A percentile compares a stretch with the other conserved stretches of the same genome.
These are phyloP conservation scores for Drosophila azteca DNA, from an alignment of 1,140 invertebrate species.

Conservation along the genomic window DNA sequence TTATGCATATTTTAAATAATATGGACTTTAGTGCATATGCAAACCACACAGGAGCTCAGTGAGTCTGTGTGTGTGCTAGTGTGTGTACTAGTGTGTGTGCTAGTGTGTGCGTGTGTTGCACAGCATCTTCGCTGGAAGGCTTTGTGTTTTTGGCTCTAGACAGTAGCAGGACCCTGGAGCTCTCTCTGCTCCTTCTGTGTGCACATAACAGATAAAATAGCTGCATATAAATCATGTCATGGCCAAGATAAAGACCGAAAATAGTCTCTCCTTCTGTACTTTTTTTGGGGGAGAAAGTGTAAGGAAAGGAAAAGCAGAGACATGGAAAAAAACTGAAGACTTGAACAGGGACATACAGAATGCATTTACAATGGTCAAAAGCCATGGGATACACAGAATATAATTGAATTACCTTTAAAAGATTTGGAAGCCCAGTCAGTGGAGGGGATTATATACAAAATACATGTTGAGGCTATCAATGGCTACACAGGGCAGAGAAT, in stretches of 20 bases:
- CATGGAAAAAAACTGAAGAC: conserved; percentile 2
- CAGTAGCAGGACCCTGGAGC: conserved; percentile 7
- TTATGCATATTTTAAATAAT: conserved; percentile 77
- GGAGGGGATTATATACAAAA: not conserved
- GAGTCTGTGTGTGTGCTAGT: conserved; percentile 17
- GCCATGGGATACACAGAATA: conserved; percentile 32
- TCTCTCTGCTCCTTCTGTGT: conserved; percentile 22
- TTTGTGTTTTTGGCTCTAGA: conserved; percentile 42
- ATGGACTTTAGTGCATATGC: conserved; percentile 52
- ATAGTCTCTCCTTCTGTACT: conserved; percentile 37
- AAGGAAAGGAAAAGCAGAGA: conserved; percentile 4
- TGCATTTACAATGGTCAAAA: conserved; percentile 41
- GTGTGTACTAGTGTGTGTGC: conserved; percentile 17
- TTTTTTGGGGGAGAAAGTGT: conserved; percentile 7
- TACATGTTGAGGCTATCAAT: too few species aligned
- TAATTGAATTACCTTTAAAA: conserved; percentile 61
- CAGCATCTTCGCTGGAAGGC: conserved; percentile 25
- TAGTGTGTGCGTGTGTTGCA: too few species aligned
- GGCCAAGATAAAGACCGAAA: conserved; percentile 73
- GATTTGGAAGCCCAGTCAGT: not conserved
- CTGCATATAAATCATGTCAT: conserved; percentile 78
- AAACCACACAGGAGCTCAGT: conserved; percentile 34
- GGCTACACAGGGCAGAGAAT: too few species aligned
- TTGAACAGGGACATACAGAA: not conserved
- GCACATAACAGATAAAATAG: conserved; percentile 64